Evolutionary conservation across 2,797 vertebrate species (phyloP).

Genomic region (Chrosomus eos): DNA sequence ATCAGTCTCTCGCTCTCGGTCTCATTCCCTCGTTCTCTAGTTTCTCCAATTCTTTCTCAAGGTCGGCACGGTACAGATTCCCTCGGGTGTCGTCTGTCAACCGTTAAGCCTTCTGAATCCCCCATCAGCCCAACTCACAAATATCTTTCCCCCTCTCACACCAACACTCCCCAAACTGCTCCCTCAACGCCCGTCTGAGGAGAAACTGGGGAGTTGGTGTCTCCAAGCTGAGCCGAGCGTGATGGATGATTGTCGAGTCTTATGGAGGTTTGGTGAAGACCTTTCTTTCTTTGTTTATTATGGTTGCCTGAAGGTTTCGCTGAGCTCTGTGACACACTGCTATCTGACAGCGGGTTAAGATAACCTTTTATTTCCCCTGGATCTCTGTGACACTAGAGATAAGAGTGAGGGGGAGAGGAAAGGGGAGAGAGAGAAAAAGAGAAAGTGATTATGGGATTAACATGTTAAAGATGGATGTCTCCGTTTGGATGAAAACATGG

Average conservation of each 20-base stretch:
- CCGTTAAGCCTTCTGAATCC: slow-evolving; percentile 24
- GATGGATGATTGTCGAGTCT: background rate
- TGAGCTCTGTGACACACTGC: slow-evolving; percentile 55
- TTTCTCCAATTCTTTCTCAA: slow-evolving; percentile 29
- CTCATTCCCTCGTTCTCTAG: slow-evolving; percentile 14
- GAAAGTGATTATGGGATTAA: slow-evolving; percentile 23
- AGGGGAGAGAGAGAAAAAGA: slow-evolving; percentile 16
- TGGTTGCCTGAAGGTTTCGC: slow-evolving; percentile 45
- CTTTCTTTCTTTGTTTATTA: slow-evolving; percentile 51
- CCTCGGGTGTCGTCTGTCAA: slow-evolving; percentile 32
- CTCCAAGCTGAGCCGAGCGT: background rate
- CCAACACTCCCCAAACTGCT: slow-evolving; percentile 10
- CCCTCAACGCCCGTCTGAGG: background rate
- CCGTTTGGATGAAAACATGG: slow-evolving; percentile 30
- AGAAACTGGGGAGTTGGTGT: background rate
- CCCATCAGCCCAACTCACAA: slow-evolving; percentile 5
- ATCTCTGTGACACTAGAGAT: slow-evolving; percentile 47
- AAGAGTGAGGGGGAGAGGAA: slow-evolving; percentile 33
- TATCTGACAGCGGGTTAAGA: slow-evolving; percentile 60
- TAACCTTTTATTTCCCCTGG: slow-evolving; percentile 57
- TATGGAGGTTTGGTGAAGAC: slow-evolving; percentile 16
- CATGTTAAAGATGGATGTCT: slow-evolving; percentile 41
- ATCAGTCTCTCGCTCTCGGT: slow-evolving; percentile 3
- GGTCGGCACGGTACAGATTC: slow-evolving; percentile 35
- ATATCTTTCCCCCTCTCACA: slow-evolving; percentile 20